Evolutionary conservation across 2,888 invertebrate genomes (phyloP).

Genomic region (Theodoxus fluviatilis): DNA sequence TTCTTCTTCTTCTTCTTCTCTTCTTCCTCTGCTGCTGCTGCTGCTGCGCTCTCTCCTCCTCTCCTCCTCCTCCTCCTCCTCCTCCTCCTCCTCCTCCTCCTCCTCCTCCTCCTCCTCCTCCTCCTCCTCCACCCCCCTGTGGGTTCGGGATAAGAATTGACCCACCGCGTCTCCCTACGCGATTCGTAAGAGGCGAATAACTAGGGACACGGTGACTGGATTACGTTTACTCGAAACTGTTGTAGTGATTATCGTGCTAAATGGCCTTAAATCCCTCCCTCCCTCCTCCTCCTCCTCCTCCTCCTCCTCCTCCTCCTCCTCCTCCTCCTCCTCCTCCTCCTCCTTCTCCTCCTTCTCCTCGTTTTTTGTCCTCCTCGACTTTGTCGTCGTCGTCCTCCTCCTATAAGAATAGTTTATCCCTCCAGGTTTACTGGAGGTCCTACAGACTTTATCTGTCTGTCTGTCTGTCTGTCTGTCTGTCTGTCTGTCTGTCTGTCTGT

Average conservation of each 20-base stretch:
- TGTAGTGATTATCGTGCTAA: no score
- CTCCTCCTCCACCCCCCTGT: not conserved
- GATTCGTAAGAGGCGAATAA: no score
- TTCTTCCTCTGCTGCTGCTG: not conserved
- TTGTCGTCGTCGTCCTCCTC: not conserved
- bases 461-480: not conserved
- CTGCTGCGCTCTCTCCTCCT: not conserved
- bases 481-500: not conserved
- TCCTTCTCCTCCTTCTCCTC: constrained; percentile 17
- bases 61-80: not conserved
- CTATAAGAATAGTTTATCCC: not conserved
- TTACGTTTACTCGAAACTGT: no score
- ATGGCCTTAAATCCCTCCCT: not conserved
- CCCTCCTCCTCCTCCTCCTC: not conserved
- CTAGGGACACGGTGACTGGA: no score
- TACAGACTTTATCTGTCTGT: not conserved
- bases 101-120: not conserved
- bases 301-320: constrained; percentile 20
- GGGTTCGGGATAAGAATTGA: no score
- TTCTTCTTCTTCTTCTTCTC: not conserved
- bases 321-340: not conserved
- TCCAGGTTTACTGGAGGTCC: not conserved
- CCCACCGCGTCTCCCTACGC: no score
- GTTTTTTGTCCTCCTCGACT: not conserved
- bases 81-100: not conserved